phyloP scores from a whole-genome alignment of 2,113 vertebrate species.

The Eclectus roratus region DNA sequence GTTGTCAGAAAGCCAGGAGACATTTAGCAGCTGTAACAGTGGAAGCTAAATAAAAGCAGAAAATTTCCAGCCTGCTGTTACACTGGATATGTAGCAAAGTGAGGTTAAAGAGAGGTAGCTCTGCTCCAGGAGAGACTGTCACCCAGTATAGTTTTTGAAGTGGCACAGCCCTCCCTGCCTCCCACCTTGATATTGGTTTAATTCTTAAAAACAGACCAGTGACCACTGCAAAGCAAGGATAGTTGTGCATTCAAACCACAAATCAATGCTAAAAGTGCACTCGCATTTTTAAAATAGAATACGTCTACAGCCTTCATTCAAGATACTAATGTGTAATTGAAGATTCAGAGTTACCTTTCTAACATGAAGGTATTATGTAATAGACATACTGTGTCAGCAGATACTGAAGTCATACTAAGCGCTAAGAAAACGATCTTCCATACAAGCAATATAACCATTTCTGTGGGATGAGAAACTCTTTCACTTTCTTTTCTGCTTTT shows the following conservation, averaged over 20 bases:
- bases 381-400: not conserved
- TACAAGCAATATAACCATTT: not conserved
- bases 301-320: not conserved
- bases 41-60: constrained; percentile 41
- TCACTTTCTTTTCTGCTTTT: not conserved
- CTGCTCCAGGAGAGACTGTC: not conserved
- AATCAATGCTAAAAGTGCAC: not conserved
- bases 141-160: not conserved
- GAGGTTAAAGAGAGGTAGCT: not conserved
- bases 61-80: constrained; percentile 12
- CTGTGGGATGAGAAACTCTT: not conserved
- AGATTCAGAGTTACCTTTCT: not conserved
- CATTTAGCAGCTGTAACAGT: constrained; percentile 39
- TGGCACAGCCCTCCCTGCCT: not conserved
- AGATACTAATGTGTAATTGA: not conserved
- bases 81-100: not conserved
- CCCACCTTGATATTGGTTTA: not conserved
- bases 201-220: not conserved
- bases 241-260: not conserved
- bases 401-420: not conserved
- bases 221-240: not conserved
- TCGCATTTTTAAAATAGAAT: not conserved
- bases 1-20: constrained; percentile 44
- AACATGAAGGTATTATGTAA: not conserved
- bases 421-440: not conserved